Conservation (phyloP, 2,113 vertebrate genomes). For the Psilopogon haemacephalus region DNA sequence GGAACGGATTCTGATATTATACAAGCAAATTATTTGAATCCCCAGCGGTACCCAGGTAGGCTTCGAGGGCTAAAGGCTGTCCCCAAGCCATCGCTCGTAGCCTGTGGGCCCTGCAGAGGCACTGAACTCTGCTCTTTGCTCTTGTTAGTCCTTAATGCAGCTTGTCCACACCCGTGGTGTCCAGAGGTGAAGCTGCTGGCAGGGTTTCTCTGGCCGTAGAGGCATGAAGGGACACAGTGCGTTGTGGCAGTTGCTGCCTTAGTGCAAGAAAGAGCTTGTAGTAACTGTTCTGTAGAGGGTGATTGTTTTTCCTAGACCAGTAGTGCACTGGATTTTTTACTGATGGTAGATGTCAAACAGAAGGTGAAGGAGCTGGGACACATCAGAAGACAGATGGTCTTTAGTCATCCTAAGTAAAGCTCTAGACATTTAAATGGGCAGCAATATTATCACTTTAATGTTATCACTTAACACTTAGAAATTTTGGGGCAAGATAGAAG, state of each 20-base stretch:
- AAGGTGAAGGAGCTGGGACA: neutral
- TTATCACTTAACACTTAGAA: neutral
- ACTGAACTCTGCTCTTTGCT: neutral
- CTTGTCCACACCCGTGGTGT: neutral
- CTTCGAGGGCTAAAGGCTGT: neutral
- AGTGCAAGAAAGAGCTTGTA: neutral
- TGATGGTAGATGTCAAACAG: neutral
- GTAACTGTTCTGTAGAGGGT: neutral
- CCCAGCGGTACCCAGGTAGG: neutral
- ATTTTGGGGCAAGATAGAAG: neutral
- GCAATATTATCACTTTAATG: neutral
- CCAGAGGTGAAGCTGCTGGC: neutral
- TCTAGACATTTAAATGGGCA: neutral
- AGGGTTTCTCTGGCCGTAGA: neutral
- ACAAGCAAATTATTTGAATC: neutral
- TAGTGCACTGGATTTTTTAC: neutral
- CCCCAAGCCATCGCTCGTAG: rapidly evolving
- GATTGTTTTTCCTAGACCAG: neutral
- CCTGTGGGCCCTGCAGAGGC: neutral
- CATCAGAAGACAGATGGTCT: neutral
- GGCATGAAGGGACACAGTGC: neutral
- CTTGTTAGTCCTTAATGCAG: neutral
- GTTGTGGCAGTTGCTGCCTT: neutral
- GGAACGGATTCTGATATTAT: neutral
- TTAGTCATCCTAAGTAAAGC: neutral